Percentiles rank a stretch among this genome's conserved stretches.
These are phyloP conservation scores for Sylvilagus bachmani DNA, from an alignment of 2,113 vertebrate species.

Conservation along the genomic window DNA sequence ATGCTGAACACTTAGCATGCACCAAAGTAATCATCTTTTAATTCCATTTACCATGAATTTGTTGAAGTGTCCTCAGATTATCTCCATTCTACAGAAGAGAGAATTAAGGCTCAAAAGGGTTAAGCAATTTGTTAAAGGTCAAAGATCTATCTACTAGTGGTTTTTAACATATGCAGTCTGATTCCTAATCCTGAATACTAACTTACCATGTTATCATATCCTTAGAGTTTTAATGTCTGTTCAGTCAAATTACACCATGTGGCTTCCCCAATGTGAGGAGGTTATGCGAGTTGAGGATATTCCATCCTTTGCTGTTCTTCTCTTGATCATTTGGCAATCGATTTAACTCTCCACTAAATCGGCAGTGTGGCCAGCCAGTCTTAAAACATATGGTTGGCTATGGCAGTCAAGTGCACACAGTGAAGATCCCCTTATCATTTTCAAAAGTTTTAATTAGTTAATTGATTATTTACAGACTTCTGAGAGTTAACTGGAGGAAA, in stretches of 20 bases:
- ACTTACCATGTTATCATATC: background rate
- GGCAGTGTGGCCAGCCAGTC: background rate
- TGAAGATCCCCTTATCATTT: background rate
- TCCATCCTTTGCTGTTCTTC: background rate
- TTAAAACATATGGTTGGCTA: background rate
- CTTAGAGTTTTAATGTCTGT: background rate
- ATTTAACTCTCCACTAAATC: background rate
- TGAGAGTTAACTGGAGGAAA: background rate
- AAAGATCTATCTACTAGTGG: background rate
- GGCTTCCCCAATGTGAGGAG: background rate
- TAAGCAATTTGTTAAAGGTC: background rate
- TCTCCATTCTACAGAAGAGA: conserved; percentile 38
- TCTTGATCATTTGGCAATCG: background rate
- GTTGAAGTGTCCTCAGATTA: too few species aligned
- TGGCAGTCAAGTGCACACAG: background rate
- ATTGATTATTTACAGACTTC: conserved; percentile 26
- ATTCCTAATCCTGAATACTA: background rate
- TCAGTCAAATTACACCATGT: background rate
- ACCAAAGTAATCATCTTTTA: too few species aligned
- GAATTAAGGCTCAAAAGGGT: background rate
- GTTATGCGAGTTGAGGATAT: background rate
- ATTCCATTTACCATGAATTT: too few species aligned
- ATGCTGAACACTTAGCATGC: background rate
- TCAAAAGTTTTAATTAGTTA: background rate
- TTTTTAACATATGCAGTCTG: background rate